Evolutionary conservation across 1,140 invertebrate species (phyloP).

Genomic region (Lerema accius): DNA sequence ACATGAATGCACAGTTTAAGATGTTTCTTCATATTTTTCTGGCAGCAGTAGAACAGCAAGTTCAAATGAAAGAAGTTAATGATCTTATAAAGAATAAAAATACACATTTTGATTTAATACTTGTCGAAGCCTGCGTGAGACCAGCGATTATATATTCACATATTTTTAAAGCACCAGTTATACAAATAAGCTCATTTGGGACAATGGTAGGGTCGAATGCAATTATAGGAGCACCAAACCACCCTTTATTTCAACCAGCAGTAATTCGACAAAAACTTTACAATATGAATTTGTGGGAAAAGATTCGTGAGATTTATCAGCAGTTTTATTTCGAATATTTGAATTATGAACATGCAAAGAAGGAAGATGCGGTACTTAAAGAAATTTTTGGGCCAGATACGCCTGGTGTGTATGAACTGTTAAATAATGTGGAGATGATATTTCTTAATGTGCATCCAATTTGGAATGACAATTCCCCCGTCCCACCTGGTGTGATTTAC

Average conservation of each 20-base stretch:
- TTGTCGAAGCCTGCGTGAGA: slow-evolving; percentile 51
- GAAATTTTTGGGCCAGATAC: slow-evolving; percentile 11
- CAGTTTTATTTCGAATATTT: not conserved
- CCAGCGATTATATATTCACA: slow-evolving; percentile 56
- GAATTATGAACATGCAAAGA: slow-evolving; percentile 18
- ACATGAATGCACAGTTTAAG: no score
- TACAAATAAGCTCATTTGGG: slow-evolving; percentile 59
- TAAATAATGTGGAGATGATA: slow-evolving; percentile 1
- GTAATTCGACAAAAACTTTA: not conserved
- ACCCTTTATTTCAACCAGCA: not conserved
- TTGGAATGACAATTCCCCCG: slow-evolving; percentile 62
- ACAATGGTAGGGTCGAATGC: not conserved
- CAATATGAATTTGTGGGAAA: not conserved
- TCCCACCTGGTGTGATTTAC: slow-evolving; percentile 47
- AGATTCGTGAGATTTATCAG: not conserved
- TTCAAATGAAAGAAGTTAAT: slow-evolving; percentile 45
- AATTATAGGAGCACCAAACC: slow-evolving; percentile 1
- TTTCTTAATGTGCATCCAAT: slow-evolving; percentile 56
- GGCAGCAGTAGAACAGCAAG: slow-evolving; percentile 40
- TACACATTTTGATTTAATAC: slow-evolving; percentile 58
- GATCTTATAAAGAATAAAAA: slow-evolving; percentile 47
- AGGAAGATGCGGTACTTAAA: slow-evolving; percentile 11
- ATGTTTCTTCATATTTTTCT: no score
- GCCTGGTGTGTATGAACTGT: not conserved
- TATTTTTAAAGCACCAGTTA: slow-evolving; percentile 62